Evolutionary conservation across 2,888 invertebrate genomes (phyloP), one percentile per base, ranked within the genome.

Genomic region (Malthinus flaveolus): DNA sequence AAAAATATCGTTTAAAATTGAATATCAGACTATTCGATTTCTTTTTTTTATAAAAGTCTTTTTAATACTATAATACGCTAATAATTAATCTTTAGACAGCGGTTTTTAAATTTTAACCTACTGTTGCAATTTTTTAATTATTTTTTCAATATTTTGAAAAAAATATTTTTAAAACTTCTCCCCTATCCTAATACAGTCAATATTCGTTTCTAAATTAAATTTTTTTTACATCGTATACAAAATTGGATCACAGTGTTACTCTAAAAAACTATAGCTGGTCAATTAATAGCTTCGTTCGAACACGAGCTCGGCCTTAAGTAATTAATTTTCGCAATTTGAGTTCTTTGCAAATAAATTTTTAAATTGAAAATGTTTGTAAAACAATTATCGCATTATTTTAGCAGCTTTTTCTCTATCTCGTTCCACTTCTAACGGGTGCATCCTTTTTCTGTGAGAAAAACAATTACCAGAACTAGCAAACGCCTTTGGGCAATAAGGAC

Each of bases 391-490:
- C 81, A 82, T 82, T 61, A 83, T 76, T 71, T 82, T 82, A 3
- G 82, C 82, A 12, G 82, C 83, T 57, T 81, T 74, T 65, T 83
- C 82, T 57, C 81, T 70, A 67, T 85, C 84, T 46, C 84, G 73
- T 68, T 84, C 82, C 9, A 84, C 82, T 71, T 84, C 84, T 36
- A 83, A 80, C 0, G 88, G 86, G 72, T 89, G 89, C 87, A 88
- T 87, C 49, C 88, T 80, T 72, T 84, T 88, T 65, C 87, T 82
- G 71, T 89, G 89, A 1, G 88, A 87, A 72, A 88, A 88, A 72
- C 88, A 88, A 70, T 89, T 89, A 8, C 88, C 88, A 23, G 88
- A 87, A 74, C 87, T 87, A 39, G 88, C 86, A 73, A 89, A 87
- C 52, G 85, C 81, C 75, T 87, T 87, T 0, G 88, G 87, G 76